Conservation (phyloP, 1,140 invertebrate species). For the Akabosia matsudoensis region DNA sequence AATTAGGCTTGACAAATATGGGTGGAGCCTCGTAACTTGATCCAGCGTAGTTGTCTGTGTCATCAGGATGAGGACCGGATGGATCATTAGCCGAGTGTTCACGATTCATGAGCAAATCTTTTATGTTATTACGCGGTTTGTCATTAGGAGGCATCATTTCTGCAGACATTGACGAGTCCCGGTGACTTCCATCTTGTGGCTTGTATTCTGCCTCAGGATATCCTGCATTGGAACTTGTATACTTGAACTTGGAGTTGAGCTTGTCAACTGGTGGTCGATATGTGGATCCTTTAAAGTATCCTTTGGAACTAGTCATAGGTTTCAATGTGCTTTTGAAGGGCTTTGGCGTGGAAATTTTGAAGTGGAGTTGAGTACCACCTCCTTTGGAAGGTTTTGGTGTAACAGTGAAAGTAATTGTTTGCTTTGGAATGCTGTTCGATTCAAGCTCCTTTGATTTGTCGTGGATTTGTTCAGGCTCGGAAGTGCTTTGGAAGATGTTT, state of each 20-base stretch:
- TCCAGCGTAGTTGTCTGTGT: background rate
- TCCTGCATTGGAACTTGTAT: background rate
- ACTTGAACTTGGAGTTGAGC: background rate
- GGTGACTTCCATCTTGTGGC: background rate
- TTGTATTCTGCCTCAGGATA: slow-evolving; percentile 28
- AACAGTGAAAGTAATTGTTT: slow-evolving; percentile 34
- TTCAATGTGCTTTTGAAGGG: slow-evolving; percentile 22
- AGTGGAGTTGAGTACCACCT: slow-evolving; percentile 28
- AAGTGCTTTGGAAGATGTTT: slow-evolving; percentile 13
- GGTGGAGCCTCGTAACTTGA: background rate
- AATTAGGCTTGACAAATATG: background rate
- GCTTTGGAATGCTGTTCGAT: slow-evolving; percentile 23
- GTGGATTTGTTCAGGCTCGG: background rate
- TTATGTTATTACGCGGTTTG: background rate
- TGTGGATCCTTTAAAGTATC: slow-evolving; percentile 26
- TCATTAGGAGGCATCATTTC: background rate
- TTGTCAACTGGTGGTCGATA: slow-evolving; percentile 10
- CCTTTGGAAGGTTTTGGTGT: slow-evolving; percentile 25
- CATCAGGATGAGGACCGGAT: background rate
- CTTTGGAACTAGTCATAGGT: background rate
- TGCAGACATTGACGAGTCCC: background rate
- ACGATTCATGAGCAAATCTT: slow-evolving; percentile 7
- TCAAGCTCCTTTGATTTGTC: background rate
- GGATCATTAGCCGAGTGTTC: background rate
- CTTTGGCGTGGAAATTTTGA: slow-evolving; percentile 33